Percentiles rank a stretch among this genome's conserved stretches.
These are phyloP conservation scores for Ruditapes philippinarum DNA, from an alignment of 1,140 invertebrate genomes.

Conservation along the genomic window DNA sequence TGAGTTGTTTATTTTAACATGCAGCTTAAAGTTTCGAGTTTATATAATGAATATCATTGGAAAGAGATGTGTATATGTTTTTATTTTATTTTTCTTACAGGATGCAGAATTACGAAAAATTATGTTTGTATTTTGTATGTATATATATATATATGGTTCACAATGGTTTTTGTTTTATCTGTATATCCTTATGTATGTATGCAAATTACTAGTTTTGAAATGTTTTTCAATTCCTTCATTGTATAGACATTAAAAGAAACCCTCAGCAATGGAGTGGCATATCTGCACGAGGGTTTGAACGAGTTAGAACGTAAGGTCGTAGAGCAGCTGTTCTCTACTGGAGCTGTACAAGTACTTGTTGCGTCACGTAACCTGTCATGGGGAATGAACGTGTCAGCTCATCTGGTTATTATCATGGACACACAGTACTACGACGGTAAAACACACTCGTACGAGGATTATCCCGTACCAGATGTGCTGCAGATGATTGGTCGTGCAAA, in stretches of 20 bases:
- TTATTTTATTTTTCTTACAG: too few relatives aligned
- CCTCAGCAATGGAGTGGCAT: constrained; percentile 96
- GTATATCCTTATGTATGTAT: too few relatives aligned
- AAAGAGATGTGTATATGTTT: too few relatives aligned
- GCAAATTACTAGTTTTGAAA: constrained; percentile 14
- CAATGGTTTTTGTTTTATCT: too few relatives aligned
- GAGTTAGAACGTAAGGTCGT: constrained; percentile 94
- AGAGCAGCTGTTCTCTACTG: constrained; percentile 96
- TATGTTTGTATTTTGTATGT: too few relatives aligned
- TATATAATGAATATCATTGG: too few relatives aligned
- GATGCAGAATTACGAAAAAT: too few relatives aligned
- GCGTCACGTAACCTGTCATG: constrained; percentile 96
- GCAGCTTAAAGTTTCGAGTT: too few relatives aligned
- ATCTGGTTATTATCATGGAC: constrained; percentile 99
- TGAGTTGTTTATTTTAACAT: too few relatives aligned
- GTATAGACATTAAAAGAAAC: constrained; percentile 86
- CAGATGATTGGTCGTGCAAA: constrained; percentile 96
- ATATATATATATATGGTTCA: too few relatives aligned
- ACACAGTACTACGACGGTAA: constrained; percentile 99
- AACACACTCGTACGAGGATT: constrained; percentile 95
- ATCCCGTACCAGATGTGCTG: constrained; percentile 98
- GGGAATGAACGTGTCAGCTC: constrained; percentile 95
- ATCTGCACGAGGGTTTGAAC: constrained; percentile 97
- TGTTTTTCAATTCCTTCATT: constrained; percentile 58
- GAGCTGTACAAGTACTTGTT: constrained; percentile 97